Conservation (phyloP, 2,113 vertebrate species). For the Glareola pratincola region DNA sequence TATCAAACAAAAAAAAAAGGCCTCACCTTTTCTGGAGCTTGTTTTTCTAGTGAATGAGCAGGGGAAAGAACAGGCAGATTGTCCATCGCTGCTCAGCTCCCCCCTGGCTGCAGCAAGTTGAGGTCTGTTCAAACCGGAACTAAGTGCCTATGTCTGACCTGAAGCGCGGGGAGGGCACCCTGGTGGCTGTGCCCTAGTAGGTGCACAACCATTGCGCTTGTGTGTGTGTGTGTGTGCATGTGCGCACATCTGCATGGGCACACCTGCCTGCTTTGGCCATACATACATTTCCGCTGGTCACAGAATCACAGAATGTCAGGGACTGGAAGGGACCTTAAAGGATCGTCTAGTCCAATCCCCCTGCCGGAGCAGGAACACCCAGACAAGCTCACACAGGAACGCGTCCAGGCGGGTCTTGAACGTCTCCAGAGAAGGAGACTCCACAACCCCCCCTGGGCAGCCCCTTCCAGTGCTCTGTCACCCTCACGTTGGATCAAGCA, state of each 20-base stretch:
- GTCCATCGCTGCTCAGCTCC: not conserved
- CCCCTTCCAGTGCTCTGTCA: too few relatives aligned
- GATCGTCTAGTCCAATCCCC: too few relatives aligned
- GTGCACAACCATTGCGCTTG: not conserved
- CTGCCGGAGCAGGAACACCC: too few relatives aligned
- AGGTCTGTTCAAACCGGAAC: not conserved
- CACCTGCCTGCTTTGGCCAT: not conserved
- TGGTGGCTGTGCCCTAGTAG: rapidly evolving
- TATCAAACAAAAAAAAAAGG: not conserved
- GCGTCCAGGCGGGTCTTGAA: too few relatives aligned
- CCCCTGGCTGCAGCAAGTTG: not conserved
- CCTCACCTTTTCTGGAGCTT: not conserved
- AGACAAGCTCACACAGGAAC: too few relatives aligned
- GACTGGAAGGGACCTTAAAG: too few relatives aligned
- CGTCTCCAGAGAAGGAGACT: too few relatives aligned
- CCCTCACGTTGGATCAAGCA: not conserved
- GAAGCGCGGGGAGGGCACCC: too few relatives aligned
- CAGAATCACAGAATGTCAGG: too few relatives aligned
- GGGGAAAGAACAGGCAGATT: not conserved
- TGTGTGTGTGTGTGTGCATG: rapidly evolving
- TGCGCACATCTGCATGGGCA: too few relatives aligned
- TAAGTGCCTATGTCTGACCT: rapidly evolving
- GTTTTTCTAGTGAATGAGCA: not conserved
- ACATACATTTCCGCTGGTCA: not conserved
- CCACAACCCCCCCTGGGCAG: too few relatives aligned